A percentile compares a stretch with the other conserved stretches of the same genome.
phyloP scores from a whole-genome alignment of 2,113 vertebrate species.

The Seriola rivoliana region DNA sequence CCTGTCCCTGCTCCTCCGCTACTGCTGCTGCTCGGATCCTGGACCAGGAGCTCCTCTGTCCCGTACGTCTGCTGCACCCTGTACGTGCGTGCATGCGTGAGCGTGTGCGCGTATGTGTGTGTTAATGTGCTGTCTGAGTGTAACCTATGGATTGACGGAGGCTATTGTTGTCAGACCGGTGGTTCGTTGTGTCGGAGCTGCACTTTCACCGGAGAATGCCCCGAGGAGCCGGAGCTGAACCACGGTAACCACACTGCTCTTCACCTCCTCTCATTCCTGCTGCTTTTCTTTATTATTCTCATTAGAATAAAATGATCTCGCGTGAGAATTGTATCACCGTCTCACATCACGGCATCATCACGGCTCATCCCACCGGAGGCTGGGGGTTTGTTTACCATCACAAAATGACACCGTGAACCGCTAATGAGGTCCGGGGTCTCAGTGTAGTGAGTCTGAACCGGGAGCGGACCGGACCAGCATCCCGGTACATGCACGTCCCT shows the following conservation, averaged over 20 bases:
- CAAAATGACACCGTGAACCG: not conserved
- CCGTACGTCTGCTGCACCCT: not conserved
- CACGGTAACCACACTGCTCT: constrained; percentile 37
- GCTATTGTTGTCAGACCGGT: constrained; percentile 68
- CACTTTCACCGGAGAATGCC: constrained; percentile 57
- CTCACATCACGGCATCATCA: constrained; percentile 1
- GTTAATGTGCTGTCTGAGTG: not conserved
- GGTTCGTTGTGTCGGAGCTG: constrained; percentile 42
- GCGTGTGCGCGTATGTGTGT: not conserved
- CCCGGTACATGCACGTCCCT: not conserved
- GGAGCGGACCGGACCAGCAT: not conserved
- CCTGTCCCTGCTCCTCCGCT: not conserved
- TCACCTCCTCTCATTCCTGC: too few species aligned
- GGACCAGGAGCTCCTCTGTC: constrained; percentile 31
- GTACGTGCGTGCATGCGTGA: too few species aligned
- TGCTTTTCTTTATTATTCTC: constrained; percentile 29
- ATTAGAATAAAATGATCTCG: constrained; percentile 34
- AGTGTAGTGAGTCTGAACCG: too few species aligned
- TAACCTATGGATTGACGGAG: constrained; percentile 52
- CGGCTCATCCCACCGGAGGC: not conserved
- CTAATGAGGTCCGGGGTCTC: not conserved
- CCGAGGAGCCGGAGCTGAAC: constrained; percentile 41
- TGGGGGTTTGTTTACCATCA: constrained; percentile 36
- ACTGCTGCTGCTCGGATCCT: constrained; percentile 1
- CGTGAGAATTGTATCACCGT: not conserved